Evolutionary conservation across 2,797 vertebrate genomes (phyloP).

Genomic region (Astyanax mexicanus): DNA sequence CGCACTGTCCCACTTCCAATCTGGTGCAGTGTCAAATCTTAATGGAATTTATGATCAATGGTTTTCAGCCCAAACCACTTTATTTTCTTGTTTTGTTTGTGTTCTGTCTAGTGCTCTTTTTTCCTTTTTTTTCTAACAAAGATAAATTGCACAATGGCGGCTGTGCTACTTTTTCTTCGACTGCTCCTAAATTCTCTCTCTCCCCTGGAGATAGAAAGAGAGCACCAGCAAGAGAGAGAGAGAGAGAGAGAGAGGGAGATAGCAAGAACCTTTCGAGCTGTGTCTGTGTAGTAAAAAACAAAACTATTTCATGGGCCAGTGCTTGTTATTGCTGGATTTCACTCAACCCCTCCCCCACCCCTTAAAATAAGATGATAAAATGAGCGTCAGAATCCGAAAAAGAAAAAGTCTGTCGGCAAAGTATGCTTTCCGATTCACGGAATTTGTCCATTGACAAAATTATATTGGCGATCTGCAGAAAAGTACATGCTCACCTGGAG

Average conservation of each 20-base stretch:
- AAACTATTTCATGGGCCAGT: conserved; percentile 58
- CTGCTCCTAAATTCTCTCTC: conserved; percentile 37
- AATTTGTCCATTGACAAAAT: not conserved
- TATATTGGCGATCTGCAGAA: not conserved
- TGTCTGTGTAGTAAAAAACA: conserved; percentile 42
- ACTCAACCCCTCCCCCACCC: not conserved
- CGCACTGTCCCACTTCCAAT: conserved; percentile 53
- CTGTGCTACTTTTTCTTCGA: conserved; percentile 50
- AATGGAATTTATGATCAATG: conserved; percentile 65
- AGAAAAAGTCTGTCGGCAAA: not conserved
- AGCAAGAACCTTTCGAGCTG: conserved; percentile 24
- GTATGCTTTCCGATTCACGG: not conserved
- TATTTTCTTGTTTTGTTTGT: conserved; percentile 64
- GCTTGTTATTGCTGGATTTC: conserved; percentile 48
- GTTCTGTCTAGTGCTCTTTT: conserved; percentile 52
- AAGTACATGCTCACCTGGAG: too few relatives aligned
- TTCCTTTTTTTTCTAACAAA: conserved; percentile 45
- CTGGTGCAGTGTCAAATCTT: conserved; percentile 56
- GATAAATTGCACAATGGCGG: conserved; percentile 55
- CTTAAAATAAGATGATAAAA: conserved; percentile 45
- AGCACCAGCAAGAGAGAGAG: not conserved
- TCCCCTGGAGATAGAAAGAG: conserved; percentile 23
- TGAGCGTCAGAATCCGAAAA: not conserved
- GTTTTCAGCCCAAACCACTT: conserved; percentile 56
- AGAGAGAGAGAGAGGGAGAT: not conserved